Evolutionary conservation across 2,888 invertebrate genomes (phyloP).

Genomic region (Aleiodes alternator): DNA sequence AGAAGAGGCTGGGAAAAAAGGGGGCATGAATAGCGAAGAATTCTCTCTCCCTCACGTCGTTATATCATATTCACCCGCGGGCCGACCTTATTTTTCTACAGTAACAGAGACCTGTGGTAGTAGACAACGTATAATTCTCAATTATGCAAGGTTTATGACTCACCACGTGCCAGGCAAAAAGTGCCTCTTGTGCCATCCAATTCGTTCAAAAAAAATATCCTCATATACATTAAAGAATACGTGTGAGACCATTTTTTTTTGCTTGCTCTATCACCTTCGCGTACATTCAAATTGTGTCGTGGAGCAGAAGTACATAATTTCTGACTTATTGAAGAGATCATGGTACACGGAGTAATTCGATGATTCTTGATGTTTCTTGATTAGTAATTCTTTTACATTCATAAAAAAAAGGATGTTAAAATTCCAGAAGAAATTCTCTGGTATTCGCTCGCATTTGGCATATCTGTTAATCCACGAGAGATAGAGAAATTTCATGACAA

Average conservation of each 20-base stretch:
- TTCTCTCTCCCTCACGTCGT: conserved; percentile 24
- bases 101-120: conserved; percentile 28
- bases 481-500: too few species aligned
- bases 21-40: conserved; percentile 26
- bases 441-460: too few species aligned
- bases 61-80: conserved; percentile 38
- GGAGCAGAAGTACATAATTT: conserved; percentile 13
- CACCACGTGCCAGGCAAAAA: conserved; percentile 27
- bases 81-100: conserved; percentile 42
- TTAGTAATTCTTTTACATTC: too few species aligned
- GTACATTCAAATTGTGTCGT: conserved; percentile 37
- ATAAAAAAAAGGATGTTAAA: too few species aligned
- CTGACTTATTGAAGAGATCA: conserved; percentile 1
- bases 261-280: conserved; percentile 2
- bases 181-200: not conserved
- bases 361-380: not conserved
- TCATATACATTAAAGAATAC: conserved; percentile 3
- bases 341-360: conserved; percentile 13
- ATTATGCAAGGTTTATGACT: conserved; percentile 47
- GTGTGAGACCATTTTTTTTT: conserved; percentile 16
- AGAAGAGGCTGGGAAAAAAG: conserved; percentile 1
- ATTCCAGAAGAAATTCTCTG: too few species aligned
- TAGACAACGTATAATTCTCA: conserved; percentile 47
- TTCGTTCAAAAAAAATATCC: conserved; percentile 2
- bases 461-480: too few species aligned